phyloP scores from a whole-genome alignment of 1,140 invertebrate genomes.

The Choristoneura fumiferana region DNA sequence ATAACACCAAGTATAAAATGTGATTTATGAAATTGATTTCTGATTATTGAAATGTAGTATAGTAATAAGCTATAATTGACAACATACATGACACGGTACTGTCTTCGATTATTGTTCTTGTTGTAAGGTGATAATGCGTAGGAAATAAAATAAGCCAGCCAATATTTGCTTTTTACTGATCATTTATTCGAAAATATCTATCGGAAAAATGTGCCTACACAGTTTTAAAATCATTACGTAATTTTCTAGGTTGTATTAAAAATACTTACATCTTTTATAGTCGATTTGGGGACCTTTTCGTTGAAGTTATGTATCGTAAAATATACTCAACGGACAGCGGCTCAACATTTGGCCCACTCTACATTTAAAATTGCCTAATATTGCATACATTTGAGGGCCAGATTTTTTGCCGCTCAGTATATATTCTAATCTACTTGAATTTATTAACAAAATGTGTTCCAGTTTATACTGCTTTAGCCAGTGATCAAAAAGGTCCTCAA shows the following conservation, averaged over 20 bases:
- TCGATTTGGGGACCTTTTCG: constrained; percentile 19
- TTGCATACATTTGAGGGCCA: too few species aligned
- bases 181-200: neutral
- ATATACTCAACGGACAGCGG: too few species aligned
- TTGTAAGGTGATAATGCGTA: neutral
- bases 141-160: neutral
- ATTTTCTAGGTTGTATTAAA: neutral
- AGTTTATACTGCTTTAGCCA: neutral
- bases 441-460: constrained; percentile 1
- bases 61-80: neutral
- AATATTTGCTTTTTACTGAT: neutral
- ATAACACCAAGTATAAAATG: constrained; percentile 12
- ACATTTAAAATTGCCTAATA: too few species aligned
- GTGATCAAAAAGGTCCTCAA: neutral
- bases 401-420: too few species aligned
- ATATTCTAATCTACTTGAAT: neutral
- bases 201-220: constrained; percentile 13
- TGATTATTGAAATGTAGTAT: constrained; percentile 6
- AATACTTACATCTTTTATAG: constrained; percentile 21
- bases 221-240: constrained; percentile 1
- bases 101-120: neutral
- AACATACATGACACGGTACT: neutral
- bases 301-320: neutral
- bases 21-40: too few species aligned
- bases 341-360: too few species aligned